Percentiles rank a stretch among this genome's conserved stretches.
These are phyloP conservation scores for Bombus pyrosoma DNA, from an alignment of 1,140 invertebrate species.

Conservation along the genomic window DNA sequence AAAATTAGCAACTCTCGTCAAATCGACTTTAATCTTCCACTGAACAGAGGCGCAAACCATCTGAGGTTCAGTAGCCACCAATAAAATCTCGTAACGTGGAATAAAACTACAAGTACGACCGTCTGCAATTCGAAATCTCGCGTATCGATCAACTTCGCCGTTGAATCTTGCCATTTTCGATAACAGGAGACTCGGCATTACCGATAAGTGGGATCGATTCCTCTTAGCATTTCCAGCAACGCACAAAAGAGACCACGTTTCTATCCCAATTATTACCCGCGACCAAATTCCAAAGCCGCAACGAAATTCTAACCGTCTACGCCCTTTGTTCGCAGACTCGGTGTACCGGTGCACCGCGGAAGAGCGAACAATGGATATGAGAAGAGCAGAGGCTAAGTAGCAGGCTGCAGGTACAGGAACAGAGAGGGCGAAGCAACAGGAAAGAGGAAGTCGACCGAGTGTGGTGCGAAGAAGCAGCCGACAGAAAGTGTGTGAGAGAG, in stretches of 20 bases:
- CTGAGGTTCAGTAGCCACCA: accelerated
- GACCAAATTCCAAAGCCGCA: background rate
- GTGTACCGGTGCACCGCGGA: slow-evolving; percentile 69
- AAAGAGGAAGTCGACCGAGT: slow-evolving; percentile 28
- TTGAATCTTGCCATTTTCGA: too few relatives aligned
- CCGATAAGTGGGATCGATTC: background rate
- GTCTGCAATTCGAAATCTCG: too few relatives aligned
- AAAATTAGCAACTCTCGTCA: too few relatives aligned
- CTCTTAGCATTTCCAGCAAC: background rate
- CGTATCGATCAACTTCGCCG: too few relatives aligned
- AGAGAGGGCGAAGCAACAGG: slow-evolving; percentile 45
- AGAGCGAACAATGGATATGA: slow-evolving; percentile 72
- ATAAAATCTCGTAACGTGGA: too few relatives aligned
- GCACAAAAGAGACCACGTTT: background rate
- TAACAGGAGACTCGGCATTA: too few relatives aligned
- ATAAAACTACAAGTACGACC: too few relatives aligned
- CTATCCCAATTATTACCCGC: background rate
- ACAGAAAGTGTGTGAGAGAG: background rate
- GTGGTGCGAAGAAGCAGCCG: background rate
- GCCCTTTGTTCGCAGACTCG: slow-evolving; percentile 62
- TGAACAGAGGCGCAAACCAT: too few relatives aligned
- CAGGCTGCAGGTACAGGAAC: slow-evolving; percentile 68
- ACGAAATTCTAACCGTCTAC: background rate
- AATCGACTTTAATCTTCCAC: too few relatives aligned
- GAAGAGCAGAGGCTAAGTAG: slow-evolving; percentile 72